phyloP scores from a whole-genome alignment of 2,113 vertebrate species.

The Heterocephalus glaber region DNA sequence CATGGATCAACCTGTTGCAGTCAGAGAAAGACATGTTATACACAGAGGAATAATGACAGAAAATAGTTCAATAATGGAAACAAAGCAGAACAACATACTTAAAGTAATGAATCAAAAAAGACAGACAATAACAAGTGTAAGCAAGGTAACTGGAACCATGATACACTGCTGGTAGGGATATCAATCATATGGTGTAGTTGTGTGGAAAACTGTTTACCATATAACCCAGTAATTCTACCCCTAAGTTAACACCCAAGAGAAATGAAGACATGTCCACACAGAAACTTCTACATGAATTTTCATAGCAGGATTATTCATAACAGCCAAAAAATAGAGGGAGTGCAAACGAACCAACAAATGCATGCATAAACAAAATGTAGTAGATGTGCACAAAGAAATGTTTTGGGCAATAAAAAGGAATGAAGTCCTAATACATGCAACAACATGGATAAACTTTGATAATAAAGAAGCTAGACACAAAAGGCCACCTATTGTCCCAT shows the following conservation, averaged over 20 bases:
- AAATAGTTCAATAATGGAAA: not conserved
- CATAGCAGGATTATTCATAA: not conserved
- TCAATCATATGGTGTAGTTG: not conserved
- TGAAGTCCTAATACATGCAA: not conserved
- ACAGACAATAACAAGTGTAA: not conserved
- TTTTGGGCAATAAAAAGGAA: constrained; percentile 9
- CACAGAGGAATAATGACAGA: not conserved
- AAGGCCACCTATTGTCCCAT: not conserved
- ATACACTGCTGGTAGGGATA: not conserved
- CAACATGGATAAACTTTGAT: not conserved
- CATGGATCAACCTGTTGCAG: not conserved
- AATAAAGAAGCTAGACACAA: constrained; percentile 17
- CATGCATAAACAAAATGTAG: not conserved
- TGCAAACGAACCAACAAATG: not conserved
- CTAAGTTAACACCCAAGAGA: not conserved
- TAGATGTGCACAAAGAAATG: not conserved
- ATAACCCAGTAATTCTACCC: not conserved
- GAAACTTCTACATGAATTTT: not conserved
- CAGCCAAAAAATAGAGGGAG: not conserved
- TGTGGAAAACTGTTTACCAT: not conserved
- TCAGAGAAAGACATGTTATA: not conserved
- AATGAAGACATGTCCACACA: not conserved
- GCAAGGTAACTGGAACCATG: not conserved
- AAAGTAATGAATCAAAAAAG: not conserved
- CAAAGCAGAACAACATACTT: not conserved